Percentiles rank a stretch among this genome's conserved stretches.
phyloP scores from a whole-genome alignment of 2,888 invertebrate species.

The Stenurella melanura region DNA sequence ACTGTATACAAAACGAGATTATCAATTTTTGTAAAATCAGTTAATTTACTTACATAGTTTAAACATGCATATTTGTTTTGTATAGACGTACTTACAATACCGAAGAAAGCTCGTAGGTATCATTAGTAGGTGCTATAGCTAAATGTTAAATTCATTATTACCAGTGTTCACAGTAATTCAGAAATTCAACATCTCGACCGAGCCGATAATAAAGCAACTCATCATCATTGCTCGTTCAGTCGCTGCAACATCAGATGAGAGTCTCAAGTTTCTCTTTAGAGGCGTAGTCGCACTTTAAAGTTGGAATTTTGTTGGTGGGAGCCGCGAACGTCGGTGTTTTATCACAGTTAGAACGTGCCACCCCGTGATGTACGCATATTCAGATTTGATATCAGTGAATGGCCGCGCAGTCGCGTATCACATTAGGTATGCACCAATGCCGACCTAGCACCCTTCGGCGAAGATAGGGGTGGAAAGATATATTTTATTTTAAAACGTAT shows the following conservation, averaged over 20 bases:
- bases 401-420: slow-evolving; percentile 69
- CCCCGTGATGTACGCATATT: slow-evolving; percentile 66
- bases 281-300: slow-evolving; percentile 41
- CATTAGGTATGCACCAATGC: slow-evolving; percentile 75
- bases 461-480: slow-evolving; percentile 65
- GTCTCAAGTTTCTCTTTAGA: slow-evolving; percentile 19
- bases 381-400: slow-evolving; percentile 68
- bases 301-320: slow-evolving; percentile 38
- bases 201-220: not conserved
- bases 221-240: not conserved
- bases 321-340: slow-evolving; percentile 33
- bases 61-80: too few relatives aligned
- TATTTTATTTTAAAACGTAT: slow-evolving; percentile 72
- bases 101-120: not conserved
- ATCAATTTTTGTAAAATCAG: too few relatives aligned
- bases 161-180: not conserved
- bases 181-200: not conserved
- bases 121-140: not conserved
- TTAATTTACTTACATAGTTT: too few relatives aligned
- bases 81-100: too few relatives aligned
- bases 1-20: too few relatives aligned
- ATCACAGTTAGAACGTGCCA: slow-evolving; percentile 29
- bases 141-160: not conserved
- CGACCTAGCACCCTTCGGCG: slow-evolving; percentile 64
- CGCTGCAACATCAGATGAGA: not conserved